Evolutionary conservation across 1,140 invertebrate genomes (phyloP), one percentile per base, ranked within the genome.

Genomic region (Drosophila novamexicana): DNA sequence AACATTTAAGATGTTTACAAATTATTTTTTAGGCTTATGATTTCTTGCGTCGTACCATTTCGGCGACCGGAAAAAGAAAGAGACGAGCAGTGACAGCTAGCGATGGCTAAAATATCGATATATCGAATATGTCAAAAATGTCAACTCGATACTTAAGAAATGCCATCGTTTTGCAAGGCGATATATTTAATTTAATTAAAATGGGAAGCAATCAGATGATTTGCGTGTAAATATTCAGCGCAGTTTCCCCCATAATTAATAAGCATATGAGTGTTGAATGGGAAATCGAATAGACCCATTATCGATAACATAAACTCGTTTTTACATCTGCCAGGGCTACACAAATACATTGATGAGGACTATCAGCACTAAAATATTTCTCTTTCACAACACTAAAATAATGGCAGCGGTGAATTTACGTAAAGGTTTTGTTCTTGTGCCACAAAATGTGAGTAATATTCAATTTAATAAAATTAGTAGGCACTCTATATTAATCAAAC

Each of bases 11-110:
- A 82, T 88, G 83, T 82, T 88, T 88, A 88, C 69, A 77, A 77
- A 74, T 79, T 81, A 59, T 29, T 61, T 73, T 74, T 65, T 61
- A 14, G 42, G 56, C 77, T 82, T 80, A 42, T 64, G 42, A 76
- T 56, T 61, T 65, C 75, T 56, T 73, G 73, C 64, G 67, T 75
- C 88, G 86, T 91, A 91, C 90, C 91, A 91, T 92, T 84, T 82
- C 81, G 84, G 76, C 75, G 86, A 92, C 91, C 90, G 91, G 91
- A 92, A 91, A 91, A 91, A 92, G 90, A 92, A 92, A 91, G 90
- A 91, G 82, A 78, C 70, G 80, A 79, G 70, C 14, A 47, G 9
- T 74, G 71, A 74, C 71, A 68, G 49, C 18, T 69, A 62, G 71
- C 14, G 71, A 62, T 57, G 49, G 50, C 65, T 44, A 69, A 63